phyloP scores from a whole-genome alignment of 2,797 vertebrate genomes.

The Tenualosa thibaudeaui region DNA sequence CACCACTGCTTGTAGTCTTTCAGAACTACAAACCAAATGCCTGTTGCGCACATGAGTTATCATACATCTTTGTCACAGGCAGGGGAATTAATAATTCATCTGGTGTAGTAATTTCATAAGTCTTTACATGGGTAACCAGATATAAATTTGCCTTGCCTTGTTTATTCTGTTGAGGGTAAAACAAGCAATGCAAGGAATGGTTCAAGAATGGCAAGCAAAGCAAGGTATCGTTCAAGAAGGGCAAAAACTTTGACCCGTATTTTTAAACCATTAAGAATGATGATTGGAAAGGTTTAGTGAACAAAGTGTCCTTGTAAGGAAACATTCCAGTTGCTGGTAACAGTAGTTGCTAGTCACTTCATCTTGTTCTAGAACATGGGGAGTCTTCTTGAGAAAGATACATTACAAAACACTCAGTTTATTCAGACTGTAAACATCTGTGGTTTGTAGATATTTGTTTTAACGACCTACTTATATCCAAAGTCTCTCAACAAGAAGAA shows the following conservation, averaged over 20 bases:
- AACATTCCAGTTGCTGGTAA: constrained; percentile 5
- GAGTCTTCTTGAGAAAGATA: background rate
- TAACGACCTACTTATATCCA: no score
- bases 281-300: background rate
- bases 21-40: no score
- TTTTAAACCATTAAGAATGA: background rate
- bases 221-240: background rate
- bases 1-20: no score
- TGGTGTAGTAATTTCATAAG: no score
- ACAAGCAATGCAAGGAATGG: background rate
- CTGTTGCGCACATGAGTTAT: no score
- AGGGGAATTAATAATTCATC: no score
- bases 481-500: no score
- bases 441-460: background rate
- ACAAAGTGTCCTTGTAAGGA: background rate
- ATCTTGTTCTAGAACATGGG: background rate
- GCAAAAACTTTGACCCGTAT: background rate
- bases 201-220: no score
- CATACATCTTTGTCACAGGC: no score
- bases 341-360: background rate
- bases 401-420: background rate
- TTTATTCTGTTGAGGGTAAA: background rate
- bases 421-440: no score
- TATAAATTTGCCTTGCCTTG: background rate
- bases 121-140: no score